These are phyloP conservation scores for Mixornis gularis DNA, from an alignment of 2,113 vertebrate species.

Conservation along the genomic window DNA sequence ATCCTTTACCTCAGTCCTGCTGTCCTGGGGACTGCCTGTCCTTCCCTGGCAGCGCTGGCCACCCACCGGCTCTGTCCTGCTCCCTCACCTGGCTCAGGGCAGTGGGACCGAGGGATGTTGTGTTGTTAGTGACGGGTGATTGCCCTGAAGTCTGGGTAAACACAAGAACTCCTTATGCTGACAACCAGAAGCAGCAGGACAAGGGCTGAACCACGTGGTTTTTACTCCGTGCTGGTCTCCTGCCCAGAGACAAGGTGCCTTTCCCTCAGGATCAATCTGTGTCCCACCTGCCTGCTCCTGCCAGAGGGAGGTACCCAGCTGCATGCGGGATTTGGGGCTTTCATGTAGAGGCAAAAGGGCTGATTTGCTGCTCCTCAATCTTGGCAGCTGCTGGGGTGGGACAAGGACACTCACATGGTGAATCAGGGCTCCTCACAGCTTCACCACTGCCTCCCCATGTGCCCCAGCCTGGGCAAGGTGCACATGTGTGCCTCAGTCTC, in stretches of 20 bases:
- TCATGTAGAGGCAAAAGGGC: not conserved
- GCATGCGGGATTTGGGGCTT: not conserved
- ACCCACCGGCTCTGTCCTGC: not conserved
- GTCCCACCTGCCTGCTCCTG: not conserved
- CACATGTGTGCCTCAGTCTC: not conserved
- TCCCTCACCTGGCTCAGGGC: not conserved
- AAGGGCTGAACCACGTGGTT: not conserved
- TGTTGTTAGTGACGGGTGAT: constrained; percentile 47
- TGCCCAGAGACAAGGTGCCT: constrained; percentile 4
- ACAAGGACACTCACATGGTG: not conserved
- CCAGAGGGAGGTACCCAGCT: not conserved
- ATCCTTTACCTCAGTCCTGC: not conserved
- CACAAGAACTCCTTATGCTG: not conserved
- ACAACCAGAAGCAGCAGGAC: constrained; percentile 2
- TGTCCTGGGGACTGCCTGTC: not conserved
- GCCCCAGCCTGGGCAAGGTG: not conserved
- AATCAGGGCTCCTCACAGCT: not conserved
- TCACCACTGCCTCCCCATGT: rapidly evolving
- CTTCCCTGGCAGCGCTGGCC: not conserved
- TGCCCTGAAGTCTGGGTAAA: constrained; percentile 6
- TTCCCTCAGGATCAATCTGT: not conserved
- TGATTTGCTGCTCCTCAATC: not conserved
- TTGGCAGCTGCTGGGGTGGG: not conserved
- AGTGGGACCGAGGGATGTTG: not conserved
- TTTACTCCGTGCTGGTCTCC: not conserved